Evolutionary conservation across 2,113 vertebrate species (phyloP), one percentile per base, ranked within the genome.

Genomic region (Ahaetulla prasina): DNA sequence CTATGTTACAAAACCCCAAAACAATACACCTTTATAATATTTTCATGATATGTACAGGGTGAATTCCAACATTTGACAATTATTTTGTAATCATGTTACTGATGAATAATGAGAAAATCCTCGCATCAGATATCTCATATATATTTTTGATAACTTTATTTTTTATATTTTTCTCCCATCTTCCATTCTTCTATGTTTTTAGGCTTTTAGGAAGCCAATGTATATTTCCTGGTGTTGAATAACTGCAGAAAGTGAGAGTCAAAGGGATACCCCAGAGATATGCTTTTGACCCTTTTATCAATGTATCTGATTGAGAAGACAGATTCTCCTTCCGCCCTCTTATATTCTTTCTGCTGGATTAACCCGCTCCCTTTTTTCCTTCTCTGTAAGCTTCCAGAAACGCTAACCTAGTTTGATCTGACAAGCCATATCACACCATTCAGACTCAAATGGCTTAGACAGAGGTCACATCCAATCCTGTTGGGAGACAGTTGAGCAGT

Each of bases 361-460:
- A 90, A 90, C 57, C 9, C 9, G 35, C 35, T 16, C 35, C 53
- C 10, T 49, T 52, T 63, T 39, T 25, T 47, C 25, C 30, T 35
- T 63, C 88, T 25, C 35, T 27, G 57, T 90, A 86, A 57, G 47
- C 53, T 57, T 85, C n/a, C 45, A 86, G 16, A 92, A 92, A 86
- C 1, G 47, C 88, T 92, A 92, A 90, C 80, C 88, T 92, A 92
- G 92, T 92, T 92, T 92, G 88, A 92, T 90, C 88, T 92, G 92
- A 92, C 92, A 92, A 92, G 88, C 80, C 80, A 90, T 84, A 92
- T 92, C 92, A 86, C 47, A 50, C 80, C 52, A 47, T 85, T 35
- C 45, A 63, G 74, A 63, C 88, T 63, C 54, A 90, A 86, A 86
- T 63, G 80, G 80, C 88, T 90, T 92, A 85, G 92, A 92, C 92